phyloP scores from a whole-genome alignment of 2,888 invertebrate genomes.

The Dyspetes luteomarginatus region DNA sequence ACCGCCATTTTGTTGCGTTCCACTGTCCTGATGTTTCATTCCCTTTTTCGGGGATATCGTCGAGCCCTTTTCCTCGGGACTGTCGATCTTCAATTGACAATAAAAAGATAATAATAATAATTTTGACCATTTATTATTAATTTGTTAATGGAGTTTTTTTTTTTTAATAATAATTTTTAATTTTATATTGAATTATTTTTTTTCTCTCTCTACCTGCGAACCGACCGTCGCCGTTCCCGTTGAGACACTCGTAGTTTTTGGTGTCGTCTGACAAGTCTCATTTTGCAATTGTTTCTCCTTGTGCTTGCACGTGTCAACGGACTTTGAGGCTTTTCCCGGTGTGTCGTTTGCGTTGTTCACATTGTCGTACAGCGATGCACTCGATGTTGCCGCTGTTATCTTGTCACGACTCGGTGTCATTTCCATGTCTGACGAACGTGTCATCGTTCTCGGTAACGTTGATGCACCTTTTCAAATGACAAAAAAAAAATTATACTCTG shows the following conservation, averaged over 20 bases:
- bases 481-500: not conserved
- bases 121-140: not conserved
- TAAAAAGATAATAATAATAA: not conserved
- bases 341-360: conserved; percentile 84
- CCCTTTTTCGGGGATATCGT: conserved; percentile 83
- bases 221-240: conserved; percentile 83
- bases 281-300: conserved; percentile 83
- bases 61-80: conserved; percentile 83
- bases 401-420: conserved; percentile 86
- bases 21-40: conserved; percentile 85
- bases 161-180: not conserved
- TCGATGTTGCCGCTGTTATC: conserved; percentile 93
- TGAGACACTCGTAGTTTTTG: conserved; percentile 80
- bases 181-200: not conserved
- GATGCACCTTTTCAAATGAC: conserved; percentile 87
- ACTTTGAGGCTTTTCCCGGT: conserved; percentile 74
- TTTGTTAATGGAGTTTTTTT: not conserved
- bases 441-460: conserved; percentile 90
- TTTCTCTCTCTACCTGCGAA: conserved; percentile 84
- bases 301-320: conserved; percentile 79
- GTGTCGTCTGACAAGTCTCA: conserved; percentile 82
- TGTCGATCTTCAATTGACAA: conserved; percentile 77
- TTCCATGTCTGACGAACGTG: conserved; percentile 89
- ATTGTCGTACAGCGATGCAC: conserved; percentile 94
- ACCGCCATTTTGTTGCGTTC: conserved; percentile 79